A percentile compares a stretch with the other conserved stretches of the same genome.
These are phyloP conservation scores for Mobula hypostoma DNA, from an alignment of 2,113 vertebrate species.

Conservation along the genomic window DNA sequence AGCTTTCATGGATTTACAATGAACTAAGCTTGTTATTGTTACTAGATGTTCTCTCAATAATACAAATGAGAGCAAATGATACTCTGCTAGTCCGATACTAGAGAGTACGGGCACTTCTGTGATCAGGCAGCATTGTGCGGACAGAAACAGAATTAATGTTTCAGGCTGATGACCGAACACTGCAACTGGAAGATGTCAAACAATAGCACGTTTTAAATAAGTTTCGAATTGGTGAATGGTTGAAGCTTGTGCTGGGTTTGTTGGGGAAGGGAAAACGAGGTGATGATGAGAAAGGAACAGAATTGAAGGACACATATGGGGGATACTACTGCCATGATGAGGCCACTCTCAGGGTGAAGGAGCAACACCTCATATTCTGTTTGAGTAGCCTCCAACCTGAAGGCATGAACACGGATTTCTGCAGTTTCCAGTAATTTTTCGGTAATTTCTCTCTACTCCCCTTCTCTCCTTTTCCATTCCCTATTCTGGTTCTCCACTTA, in stretches of 20 bases:
- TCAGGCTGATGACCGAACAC: not conserved
- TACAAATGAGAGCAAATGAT: not conserved
- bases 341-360: no score
- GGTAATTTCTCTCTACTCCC: no score
- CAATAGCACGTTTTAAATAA: not conserved
- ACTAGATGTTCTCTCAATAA: no score
- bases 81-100: not conserved
- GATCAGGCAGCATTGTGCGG: not conserved
- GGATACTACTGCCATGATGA: no score
- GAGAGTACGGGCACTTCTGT: no score
- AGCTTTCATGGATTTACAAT: not conserved
- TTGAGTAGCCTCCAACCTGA: no score
- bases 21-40: not conserved
- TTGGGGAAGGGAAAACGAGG: not conserved
- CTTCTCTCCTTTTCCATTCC: no score
- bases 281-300: not conserved
- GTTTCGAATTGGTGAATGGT: not conserved
- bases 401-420: no score
- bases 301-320: not conserved
- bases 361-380: no score
- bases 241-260: not conserved
- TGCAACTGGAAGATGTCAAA: not conserved
- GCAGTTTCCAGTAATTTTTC: no score
- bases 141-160: not conserved
- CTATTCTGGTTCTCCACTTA: no score